These are phyloP conservation scores for Atta cephalotes DNA, from an alignment of 1,140 invertebrate genomes.

Conservation along the genomic window DNA sequence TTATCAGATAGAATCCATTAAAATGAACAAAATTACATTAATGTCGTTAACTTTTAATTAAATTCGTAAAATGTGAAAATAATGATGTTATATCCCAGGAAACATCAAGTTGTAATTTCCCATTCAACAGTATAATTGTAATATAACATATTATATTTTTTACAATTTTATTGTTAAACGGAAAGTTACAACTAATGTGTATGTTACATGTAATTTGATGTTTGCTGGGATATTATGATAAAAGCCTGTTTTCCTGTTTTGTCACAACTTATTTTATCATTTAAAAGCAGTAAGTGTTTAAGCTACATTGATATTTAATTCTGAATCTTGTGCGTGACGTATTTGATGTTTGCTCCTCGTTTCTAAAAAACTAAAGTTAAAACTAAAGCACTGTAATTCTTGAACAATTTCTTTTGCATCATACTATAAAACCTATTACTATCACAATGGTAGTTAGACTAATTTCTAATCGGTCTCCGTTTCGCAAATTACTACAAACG, in stretches of 20 bases:
- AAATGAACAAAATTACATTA: conserved; percentile 1
- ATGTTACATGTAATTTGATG: too few species aligned
- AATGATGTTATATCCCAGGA: background rate
- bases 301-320: conserved; percentile 32
- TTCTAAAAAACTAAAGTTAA: conserved; percentile 46
- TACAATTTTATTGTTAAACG: too few species aligned
- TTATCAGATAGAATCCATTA: background rate
- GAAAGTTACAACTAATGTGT: too few species aligned
- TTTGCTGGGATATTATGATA: background rate
- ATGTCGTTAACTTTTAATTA: background rate
- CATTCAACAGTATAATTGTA: too few species aligned
- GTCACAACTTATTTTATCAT: conserved; percentile 25
- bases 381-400: conserved; percentile 18
- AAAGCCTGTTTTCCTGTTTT: background rate
- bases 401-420: background rate
- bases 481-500: background rate
- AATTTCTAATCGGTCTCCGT: conserved; percentile 36
- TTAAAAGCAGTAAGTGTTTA: conserved; percentile 26
- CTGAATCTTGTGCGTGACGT: conserved; percentile 29
- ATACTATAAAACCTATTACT: conserved; percentile 48
- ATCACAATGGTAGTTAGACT: conserved; percentile 41
- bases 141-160: too few species aligned
- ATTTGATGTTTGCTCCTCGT: conserved; percentile 58
- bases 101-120: too few species aligned
- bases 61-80: background rate